A percentile compares a stretch with the other conserved stretches of the same genome.
phyloP scores from a whole-genome alignment of 2,113 vertebrate genomes.

The Symphodus melops region DNA sequence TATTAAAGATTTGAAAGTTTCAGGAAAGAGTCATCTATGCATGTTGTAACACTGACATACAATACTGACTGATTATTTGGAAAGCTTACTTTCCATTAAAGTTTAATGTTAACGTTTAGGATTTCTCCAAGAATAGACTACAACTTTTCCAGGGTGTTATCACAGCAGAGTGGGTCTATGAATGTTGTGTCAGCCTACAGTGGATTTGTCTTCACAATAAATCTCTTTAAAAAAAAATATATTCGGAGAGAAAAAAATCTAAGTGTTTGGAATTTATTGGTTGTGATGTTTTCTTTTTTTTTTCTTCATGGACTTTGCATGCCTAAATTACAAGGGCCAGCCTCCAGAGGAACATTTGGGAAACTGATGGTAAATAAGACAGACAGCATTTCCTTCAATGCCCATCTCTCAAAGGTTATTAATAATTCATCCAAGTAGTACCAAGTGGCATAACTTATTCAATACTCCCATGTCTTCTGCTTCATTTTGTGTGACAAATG shows the following conservation, averaged over 20 bases:
- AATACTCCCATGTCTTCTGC: not conserved
- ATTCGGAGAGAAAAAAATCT: not conserved
- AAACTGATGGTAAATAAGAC: not conserved
- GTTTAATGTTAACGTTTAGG: conserved; percentile 38
- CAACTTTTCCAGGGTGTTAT: conserved; percentile 13
- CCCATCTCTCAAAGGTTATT: not conserved
- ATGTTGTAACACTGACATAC: conserved; percentile 40
- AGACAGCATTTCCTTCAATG: not conserved
- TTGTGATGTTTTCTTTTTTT: not conserved
- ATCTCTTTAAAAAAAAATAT: conserved; percentile 5
- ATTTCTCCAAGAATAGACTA: conserved; percentile 22
- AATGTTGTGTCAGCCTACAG: not conserved
- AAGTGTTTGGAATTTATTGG: too few relatives aligned
- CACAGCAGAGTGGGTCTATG: not conserved
- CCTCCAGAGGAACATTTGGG: not conserved
- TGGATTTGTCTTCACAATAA: not conserved
- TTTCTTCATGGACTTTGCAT: too few relatives aligned
- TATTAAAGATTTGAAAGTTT: conserved; percentile 63
- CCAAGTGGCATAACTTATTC: conserved; percentile 8
- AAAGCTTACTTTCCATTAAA: conserved; percentile 36
- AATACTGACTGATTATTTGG: conserved; percentile 33
- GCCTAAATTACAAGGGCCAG: not conserved
- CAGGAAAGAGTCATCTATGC: conserved; percentile 28
- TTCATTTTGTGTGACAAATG: conserved; percentile 70
- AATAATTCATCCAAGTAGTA: not conserved